Evolutionary conservation across 2,113 vertebrate species (phyloP).

Genomic region (Sardina pilchardus): DNA sequence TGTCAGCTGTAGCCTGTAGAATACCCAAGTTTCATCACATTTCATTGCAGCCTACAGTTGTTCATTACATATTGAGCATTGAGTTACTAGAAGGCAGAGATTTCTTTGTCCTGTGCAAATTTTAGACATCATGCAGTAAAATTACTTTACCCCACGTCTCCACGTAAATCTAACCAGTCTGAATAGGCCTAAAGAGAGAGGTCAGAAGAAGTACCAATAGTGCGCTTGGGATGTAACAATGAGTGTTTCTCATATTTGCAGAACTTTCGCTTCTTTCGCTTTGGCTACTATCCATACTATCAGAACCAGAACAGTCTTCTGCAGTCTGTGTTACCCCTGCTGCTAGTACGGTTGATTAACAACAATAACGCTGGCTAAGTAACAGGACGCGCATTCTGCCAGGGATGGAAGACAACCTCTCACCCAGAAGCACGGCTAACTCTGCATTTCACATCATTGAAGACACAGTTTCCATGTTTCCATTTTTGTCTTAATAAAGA

Average conservation of each 20-base stretch:
- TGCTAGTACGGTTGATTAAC: neutral
- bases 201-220: neutral
- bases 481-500: neutral
- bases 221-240: neutral
- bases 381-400: neutral
- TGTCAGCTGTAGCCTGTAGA: too few relatives aligned
- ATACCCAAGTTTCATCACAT: too few relatives aligned
- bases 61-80: too few relatives aligned
- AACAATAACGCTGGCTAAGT: neutral
- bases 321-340: neutral
- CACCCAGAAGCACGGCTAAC: neutral
- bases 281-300: constrained; percentile 22
- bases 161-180: too few relatives aligned
- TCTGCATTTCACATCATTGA: neutral
- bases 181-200: neutral
- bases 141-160: too few relatives aligned
- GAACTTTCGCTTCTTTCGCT: too few relatives aligned
- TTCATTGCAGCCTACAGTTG: too few relatives aligned
- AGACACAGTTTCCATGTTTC: neutral
- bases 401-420: neutral
- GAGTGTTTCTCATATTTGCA: neutral
- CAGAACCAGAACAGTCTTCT: neutral
- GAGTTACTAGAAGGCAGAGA: too few relatives aligned
- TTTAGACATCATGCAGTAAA: too few relatives aligned
- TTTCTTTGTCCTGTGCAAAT: too few relatives aligned